Percentiles rank a stretch among this genome's conserved stretches.
Evolutionary conservation across 1,140 invertebrate genomes (phyloP).

Genomic region (Neuroterus valhalla): DNA sequence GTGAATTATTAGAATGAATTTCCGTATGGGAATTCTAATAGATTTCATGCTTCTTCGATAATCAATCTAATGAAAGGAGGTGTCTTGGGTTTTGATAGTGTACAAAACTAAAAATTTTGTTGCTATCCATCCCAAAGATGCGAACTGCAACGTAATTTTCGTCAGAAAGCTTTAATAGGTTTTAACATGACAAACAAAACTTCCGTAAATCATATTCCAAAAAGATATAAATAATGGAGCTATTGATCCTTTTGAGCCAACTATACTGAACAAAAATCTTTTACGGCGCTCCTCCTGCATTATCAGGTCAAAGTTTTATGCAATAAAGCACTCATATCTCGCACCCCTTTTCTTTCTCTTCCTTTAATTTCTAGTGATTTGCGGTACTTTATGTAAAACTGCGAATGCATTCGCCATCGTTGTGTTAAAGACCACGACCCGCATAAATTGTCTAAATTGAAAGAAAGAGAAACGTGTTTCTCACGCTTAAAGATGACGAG

Average conservation of each 20-base stretch:
- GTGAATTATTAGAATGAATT: too few relatives aligned
- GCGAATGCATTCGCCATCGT: conserved; percentile 1
- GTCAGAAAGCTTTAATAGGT: too few relatives aligned
- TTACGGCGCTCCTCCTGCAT: not conserved
- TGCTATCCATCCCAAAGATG: too few relatives aligned
- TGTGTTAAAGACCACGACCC: conserved; percentile 25
- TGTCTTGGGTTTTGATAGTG: too few relatives aligned
- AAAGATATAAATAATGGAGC: not conserved
- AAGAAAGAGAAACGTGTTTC: conserved; percentile 23
- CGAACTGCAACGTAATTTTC: too few relatives aligned
- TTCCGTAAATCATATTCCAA: too few relatives aligned
- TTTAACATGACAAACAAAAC: too few relatives aligned
- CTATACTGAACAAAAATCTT: not conserved
- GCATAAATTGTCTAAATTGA: conserved; percentile 28
- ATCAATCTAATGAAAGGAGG: too few relatives aligned
- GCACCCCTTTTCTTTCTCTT: not conserved
- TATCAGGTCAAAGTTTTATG: not conserved
- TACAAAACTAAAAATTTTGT: too few relatives aligned
- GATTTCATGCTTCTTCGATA: too few relatives aligned
- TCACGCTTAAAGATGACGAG: conserved; percentile 27
- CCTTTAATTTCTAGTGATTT: conserved; percentile 18
- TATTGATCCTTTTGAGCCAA: not conserved
- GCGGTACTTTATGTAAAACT: conserved; percentile 26
- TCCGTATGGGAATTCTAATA: too few relatives aligned
- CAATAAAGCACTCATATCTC: not conserved